phyloP scores from a whole-genome alignment of 2,113 vertebrate genomes.

The Python bivittatus region DNA sequence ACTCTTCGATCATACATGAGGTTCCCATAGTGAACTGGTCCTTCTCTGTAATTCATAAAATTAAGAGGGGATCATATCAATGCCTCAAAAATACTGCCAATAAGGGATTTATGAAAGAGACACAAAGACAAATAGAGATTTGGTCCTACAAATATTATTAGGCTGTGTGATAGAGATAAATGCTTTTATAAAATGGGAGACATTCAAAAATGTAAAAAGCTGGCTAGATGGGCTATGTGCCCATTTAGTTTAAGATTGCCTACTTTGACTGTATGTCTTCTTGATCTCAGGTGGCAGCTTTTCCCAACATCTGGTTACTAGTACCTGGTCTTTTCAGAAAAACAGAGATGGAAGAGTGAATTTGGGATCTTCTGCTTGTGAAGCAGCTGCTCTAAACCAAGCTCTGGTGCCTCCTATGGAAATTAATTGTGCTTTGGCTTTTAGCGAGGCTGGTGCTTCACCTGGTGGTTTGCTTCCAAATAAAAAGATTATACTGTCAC shows the following conservation, averaged over 20 bases:
- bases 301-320: background rate
- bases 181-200: background rate
- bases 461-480: background rate
- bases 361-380: background rate
- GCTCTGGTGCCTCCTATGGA: background rate
- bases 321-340: background rate
- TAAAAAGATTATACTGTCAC: background rate
- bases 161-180: background rate
- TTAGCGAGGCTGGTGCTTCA: background rate
- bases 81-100: background rate
- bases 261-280: background rate
- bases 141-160: background rate
- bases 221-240: background rate
- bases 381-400: background rate
- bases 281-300: background rate
- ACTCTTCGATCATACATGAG: slow-evolving; percentile 91
- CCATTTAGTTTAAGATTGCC: background rate
- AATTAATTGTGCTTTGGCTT: background rate
- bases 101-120: background rate
- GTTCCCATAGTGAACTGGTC: slow-evolving; percentile 72
- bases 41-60: slow-evolving; percentile 70
- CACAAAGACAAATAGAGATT: background rate
- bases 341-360: background rate
- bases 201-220: background rate
- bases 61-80: background rate